Conservation (phyloP, 2,113 vertebrate genomes). For the Anolis sagrei region DNA sequence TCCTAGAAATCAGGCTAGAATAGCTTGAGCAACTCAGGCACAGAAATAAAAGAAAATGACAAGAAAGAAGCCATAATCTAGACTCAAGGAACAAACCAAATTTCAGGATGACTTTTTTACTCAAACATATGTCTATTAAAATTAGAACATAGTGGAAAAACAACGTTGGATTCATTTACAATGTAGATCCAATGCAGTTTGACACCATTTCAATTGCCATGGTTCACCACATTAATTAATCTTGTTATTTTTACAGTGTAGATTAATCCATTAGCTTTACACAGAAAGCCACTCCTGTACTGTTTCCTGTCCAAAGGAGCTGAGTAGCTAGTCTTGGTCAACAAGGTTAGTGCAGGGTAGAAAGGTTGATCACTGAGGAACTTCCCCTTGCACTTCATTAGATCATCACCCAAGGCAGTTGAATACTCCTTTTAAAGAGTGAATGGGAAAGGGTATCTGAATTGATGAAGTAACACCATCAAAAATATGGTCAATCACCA, state of each 20-base stretch:
- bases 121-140: neutral
- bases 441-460: too few relatives aligned
- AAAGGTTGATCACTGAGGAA: neutral
- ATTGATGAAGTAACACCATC: too few relatives aligned
- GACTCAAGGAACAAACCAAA: neutral
- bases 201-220: too few relatives aligned
- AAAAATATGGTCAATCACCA: too few relatives aligned
- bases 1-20: neutral
- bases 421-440: too few relatives aligned
- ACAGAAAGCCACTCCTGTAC: neutral
- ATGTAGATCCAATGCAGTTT: too few relatives aligned
- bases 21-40: neutral
- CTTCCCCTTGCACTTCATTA: neutral
- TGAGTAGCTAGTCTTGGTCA: neutral
- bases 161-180: too few relatives aligned
- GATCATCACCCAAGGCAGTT: neutral
- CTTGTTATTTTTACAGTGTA: too few relatives aligned
- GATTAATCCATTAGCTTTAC: too few relatives aligned
- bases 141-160: too few relatives aligned
- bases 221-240: too few relatives aligned
- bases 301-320: neutral
- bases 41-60: neutral
- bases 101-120: neutral
- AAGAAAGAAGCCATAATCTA: neutral
- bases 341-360: neutral